These are phyloP conservation scores for Pelecanoides urinatrix DNA, from an alignment of 2,113 vertebrate species.

Conservation along the genomic window DNA sequence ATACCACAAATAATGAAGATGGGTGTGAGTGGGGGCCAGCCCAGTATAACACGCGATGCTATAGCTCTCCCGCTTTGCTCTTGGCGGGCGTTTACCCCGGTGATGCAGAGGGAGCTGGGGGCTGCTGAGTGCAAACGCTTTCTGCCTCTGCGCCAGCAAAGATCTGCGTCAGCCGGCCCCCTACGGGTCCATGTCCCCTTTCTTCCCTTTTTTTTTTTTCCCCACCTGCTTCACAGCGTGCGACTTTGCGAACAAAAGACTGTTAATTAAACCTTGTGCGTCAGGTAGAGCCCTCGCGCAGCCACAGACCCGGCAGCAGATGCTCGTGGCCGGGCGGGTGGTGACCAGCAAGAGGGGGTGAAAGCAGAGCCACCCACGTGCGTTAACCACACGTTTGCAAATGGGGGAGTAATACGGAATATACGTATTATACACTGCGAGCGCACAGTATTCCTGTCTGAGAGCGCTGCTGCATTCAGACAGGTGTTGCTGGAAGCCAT, in stretches of 20 bases:
- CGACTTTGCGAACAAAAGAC: not conserved
- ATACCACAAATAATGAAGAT: too few species aligned
- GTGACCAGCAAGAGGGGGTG: not conserved
- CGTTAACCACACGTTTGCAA: not conserved
- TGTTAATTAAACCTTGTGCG: constrained; percentile 3
- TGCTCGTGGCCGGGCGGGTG: constrained; percentile 6
- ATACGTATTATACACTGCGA: too few species aligned
- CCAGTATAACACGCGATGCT: fast-evolving
- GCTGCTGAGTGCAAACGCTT: not conserved
- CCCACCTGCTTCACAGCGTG: not conserved
- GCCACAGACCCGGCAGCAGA: constrained; percentile 23
- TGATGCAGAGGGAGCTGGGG: not conserved
- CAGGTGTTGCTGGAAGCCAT: not conserved
- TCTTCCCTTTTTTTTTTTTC: not conserved
- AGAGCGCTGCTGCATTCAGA: fast-evolving
- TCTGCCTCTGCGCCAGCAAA: not conserved
- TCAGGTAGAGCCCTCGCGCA: not conserved
- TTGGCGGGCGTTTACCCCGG: fast-evolving
- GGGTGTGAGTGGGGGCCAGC: not conserved
- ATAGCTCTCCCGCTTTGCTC: fast-evolving
- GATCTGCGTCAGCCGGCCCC: not conserved
- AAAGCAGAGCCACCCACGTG: not conserved
- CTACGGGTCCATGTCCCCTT: not conserved
- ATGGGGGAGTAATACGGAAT: fast-evolving
- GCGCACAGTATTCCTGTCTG: too few species aligned